A percentile compares a stretch with the other conserved stretches of the same genome.
These are phyloP conservation scores for Oreochromis niloticus DNA, from an alignment of 2,113 vertebrate species.

Conservation along the genomic window DNA sequence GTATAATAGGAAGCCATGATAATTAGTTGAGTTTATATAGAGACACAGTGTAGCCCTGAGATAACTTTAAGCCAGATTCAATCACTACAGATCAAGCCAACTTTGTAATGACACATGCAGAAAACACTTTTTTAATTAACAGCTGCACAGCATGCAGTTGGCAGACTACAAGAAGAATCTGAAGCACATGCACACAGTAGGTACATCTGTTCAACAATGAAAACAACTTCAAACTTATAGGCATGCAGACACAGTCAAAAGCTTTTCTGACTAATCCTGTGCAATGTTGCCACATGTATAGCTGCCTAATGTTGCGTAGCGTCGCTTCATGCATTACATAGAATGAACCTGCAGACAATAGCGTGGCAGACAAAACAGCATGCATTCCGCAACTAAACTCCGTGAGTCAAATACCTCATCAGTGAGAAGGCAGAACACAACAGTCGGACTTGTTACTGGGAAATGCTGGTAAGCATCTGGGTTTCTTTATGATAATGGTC, in stretches of 20 bases:
- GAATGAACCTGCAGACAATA: background rate
- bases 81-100: slow-evolving; percentile 21
- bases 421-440: background rate
- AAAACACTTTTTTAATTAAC: background rate
- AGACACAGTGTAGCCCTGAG: background rate
- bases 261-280: background rate
- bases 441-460: background rate
- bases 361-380: background rate
- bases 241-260: background rate
- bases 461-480: background rate
- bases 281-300: background rate
- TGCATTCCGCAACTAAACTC: background rate
- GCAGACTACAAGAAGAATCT: background rate
- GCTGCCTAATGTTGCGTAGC: background rate
- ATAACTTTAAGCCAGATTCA: slow-evolving; percentile 19
- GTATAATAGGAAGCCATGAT: slow-evolving; percentile 1
- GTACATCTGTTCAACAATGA: background rate
- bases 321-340: background rate
- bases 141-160: background rate
- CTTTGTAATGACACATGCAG: background rate
- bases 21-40: slow-evolving; percentile 31
- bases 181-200: background rate
- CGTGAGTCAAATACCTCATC: background rate
- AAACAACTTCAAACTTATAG: background rate
- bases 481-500: background rate